Evolutionary conservation across 2,888 invertebrate genomes (phyloP).

Genomic region (Mesorhabditis sp.): DNA sequence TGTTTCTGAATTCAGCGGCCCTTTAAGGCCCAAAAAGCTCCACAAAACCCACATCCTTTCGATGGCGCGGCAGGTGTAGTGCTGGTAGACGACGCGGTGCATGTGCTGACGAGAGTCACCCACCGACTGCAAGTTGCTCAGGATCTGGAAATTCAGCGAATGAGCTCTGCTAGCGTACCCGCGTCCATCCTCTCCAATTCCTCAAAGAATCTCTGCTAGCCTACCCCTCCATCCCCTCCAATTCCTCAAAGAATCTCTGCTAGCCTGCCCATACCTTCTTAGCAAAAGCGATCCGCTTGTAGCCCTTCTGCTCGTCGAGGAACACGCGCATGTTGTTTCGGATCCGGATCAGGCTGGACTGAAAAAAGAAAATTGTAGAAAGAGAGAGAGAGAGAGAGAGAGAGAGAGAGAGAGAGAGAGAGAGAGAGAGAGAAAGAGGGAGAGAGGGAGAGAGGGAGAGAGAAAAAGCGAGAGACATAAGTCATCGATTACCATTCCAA

Average conservation of each 20-base stretch:
- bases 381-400: constrained; percentile 9
- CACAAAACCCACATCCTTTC: constrained; percentile 30
- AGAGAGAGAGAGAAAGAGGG: background rate
- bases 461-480: background rate
- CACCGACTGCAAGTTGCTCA: constrained; percentile 21
- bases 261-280: background rate
- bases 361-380: constrained; percentile 5
- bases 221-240: background rate
- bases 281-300: constrained; percentile 14
- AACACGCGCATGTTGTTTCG: constrained; percentile 26
- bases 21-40: too few species aligned
- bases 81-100: constrained; percentile 49
- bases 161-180: background rate
- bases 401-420: background rate
- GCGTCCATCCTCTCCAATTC: too few species aligned
- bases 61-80: constrained; percentile 39
- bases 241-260: too few species aligned
- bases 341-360: constrained; percentile 16
- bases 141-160: constrained; percentile 13
- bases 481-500: constrained; percentile 16
- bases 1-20: too few species aligned
- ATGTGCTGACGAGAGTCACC: constrained; percentile 35
- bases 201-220: too few species aligned
- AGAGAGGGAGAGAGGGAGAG: too few species aligned
- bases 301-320: constrained; percentile 19